phyloP scores from a whole-genome alignment of 2,888 invertebrate genomes.

The Venusia cambrica region DNA sequence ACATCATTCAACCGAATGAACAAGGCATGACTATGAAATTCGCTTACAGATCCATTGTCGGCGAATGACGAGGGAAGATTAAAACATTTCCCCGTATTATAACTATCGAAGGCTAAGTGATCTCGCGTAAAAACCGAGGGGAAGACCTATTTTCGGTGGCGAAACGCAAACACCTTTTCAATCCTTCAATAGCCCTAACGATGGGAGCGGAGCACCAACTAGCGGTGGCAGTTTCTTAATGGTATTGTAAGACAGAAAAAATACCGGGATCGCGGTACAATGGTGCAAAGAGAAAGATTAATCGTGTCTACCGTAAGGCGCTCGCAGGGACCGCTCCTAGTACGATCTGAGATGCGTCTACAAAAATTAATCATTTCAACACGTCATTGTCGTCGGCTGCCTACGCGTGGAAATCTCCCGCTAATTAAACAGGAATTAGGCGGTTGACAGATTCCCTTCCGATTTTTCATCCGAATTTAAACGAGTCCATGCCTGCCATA shows the following conservation, averaged over 20 bases:
- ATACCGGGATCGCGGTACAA: conserved; percentile 71
- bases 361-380: conserved; percentile 79
- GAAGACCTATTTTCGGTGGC: conserved; percentile 72
- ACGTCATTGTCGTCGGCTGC: conserved; percentile 69
- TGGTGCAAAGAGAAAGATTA: conserved; percentile 77
- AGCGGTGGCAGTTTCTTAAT: conserved; percentile 77
- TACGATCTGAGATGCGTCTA: conserved; percentile 50
- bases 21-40: conserved; percentile 71
- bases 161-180: conserved; percentile 80
- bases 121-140: conserved; percentile 69
- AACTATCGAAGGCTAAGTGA: conserved; percentile 80
- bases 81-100: conserved; percentile 73
- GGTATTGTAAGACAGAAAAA: conserved; percentile 79
- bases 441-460: conserved; percentile 68
- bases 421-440: conserved; percentile 78
- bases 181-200: conserved; percentile 71
- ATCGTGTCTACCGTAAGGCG: conserved; percentile 61
- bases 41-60: conserved; percentile 62
- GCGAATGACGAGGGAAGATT: conserved; percentile 76
- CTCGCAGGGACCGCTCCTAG: conserved; percentile 45
- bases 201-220: conserved; percentile 69
- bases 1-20: conserved; percentile 55
- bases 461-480: conserved; percentile 56
- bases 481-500: conserved; percentile 52
- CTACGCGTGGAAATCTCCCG: conserved; percentile 66